phyloP scores from a whole-genome alignment of 2,888 invertebrate species.

The Ophion ventricosus region DNA sequence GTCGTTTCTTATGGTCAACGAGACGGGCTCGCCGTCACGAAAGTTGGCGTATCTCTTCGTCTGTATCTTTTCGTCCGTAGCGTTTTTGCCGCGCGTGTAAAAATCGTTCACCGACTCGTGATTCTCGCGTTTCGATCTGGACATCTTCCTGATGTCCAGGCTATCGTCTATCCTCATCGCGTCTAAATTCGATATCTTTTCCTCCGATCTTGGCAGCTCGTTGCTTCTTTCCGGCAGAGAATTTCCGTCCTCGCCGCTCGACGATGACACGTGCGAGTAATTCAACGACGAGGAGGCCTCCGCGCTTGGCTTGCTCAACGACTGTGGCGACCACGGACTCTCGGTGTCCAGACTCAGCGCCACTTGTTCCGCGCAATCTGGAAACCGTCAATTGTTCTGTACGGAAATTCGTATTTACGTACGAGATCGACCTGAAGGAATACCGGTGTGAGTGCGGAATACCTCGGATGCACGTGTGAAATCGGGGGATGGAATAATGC shows the following conservation, averaged over 20 bases:
- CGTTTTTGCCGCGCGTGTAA: constrained; percentile 71
- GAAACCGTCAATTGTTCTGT: constrained; percentile 51
- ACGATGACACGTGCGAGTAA: constrained; percentile 9
- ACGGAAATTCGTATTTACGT: neutral
- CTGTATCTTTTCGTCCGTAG: constrained; percentile 71
- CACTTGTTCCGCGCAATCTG: constrained; percentile 81
- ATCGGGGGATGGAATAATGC: too few species aligned
- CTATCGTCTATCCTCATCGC: constrained; percentile 39
- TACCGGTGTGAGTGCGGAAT: too few species aligned
- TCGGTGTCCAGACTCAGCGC: constrained; percentile 72
- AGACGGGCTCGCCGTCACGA: constrained; percentile 71
- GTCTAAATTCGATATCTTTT: constrained; percentile 30
- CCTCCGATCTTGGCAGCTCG: constrained; percentile 7
- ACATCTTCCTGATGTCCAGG: constrained; percentile 57
- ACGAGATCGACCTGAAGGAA: neutral
- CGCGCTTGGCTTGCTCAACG: neutral
- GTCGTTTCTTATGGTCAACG: constrained; percentile 76
- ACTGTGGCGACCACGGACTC: constrained; percentile 40
- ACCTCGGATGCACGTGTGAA: too few species aligned
- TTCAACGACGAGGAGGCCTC: constrained; percentile 17
- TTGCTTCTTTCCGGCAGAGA: neutral
- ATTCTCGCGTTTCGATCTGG: constrained; percentile 49
- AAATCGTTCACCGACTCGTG: constrained; percentile 76
- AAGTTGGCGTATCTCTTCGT: constrained; percentile 73
- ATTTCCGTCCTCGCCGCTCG: neutral